These are phyloP conservation scores for Melieria picta DNA, from an alignment of 2,888 invertebrate genomes.

Conservation along the genomic window DNA sequence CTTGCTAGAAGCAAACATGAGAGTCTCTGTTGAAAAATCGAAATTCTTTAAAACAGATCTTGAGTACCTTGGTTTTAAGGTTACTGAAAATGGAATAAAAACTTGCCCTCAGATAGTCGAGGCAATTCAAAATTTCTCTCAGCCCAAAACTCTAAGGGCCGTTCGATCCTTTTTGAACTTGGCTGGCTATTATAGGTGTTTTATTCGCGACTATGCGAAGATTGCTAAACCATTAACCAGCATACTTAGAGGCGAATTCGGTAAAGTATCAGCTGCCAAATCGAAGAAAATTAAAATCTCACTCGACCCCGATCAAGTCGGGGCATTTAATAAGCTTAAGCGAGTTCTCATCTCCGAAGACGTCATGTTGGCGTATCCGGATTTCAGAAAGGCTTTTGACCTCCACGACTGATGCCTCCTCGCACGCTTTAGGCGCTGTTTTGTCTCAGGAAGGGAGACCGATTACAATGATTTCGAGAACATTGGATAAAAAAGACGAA, in stretches of 20 bases:
- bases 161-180: conserved; percentile 6
- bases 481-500: too few relatives aligned
- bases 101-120: background rate
- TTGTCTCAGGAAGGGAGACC: background rate
- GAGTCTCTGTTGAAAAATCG: background rate
- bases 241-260: conserved; percentile 42
- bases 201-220: conserved; percentile 15
- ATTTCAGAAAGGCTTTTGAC: conserved; percentile 37
- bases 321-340: conserved; percentile 35
- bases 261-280: conserved; percentile 34
- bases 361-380: conserved; percentile 33
- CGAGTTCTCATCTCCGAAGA: conserved; percentile 12
- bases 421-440: conserved; percentile 29
- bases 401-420: conserved; percentile 37
- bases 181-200: background rate
- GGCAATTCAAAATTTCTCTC: background rate
- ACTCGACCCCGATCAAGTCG: conserved; percentile 28
- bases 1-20: background rate
- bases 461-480: too few relatives aligned
- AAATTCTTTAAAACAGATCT: conserved; percentile 7
- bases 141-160: background rate
- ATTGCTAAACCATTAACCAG: conserved; percentile 34
- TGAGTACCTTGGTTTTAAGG: conserved; percentile 8
- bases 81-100: background rate
- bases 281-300: conserved; percentile 34